These are phyloP conservation scores for Peromyscus polionotus DNA, from an alignment of 2,113 vertebrate genomes.

Conservation along the genomic window DNA sequence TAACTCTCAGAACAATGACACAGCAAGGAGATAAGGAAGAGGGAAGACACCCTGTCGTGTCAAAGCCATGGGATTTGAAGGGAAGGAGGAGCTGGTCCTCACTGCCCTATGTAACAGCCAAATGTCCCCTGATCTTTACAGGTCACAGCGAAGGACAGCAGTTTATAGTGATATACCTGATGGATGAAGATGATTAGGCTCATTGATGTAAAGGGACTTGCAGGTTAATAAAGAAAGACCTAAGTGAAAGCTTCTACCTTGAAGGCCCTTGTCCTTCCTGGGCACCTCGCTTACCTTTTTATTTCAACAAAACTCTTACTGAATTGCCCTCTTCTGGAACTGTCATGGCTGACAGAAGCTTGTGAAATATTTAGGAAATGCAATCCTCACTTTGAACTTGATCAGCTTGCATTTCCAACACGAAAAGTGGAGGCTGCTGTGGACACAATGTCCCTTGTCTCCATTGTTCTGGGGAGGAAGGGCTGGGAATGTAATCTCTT, in stretches of 20 bases:
- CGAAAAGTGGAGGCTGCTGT: background rate
- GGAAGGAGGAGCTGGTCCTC: background rate
- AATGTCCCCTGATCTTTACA: background rate
- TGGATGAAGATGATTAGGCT: background rate
- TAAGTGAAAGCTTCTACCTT: too few relatives aligned
- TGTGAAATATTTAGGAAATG: background rate
- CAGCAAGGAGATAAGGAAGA: background rate
- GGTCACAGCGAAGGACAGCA: too few relatives aligned
- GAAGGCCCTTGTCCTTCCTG: too few relatives aligned
- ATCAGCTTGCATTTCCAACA: accelerated
- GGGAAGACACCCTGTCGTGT: too few relatives aligned
- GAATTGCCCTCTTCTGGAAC: background rate
- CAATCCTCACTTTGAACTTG: background rate
- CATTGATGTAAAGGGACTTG: background rate
- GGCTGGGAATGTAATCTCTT: accelerated
- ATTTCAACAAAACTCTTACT: background rate
- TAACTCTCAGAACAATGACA: background rate
- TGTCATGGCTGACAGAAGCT: background rate
- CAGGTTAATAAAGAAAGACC: background rate
- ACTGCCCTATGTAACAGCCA: background rate
- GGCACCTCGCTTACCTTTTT: too few relatives aligned
- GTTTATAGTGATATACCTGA: background rate
- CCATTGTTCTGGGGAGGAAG: accelerated
- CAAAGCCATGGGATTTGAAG: background rate
- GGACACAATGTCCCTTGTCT: background rate